Conservation (phyloP, 2,113 vertebrate species). For the Xyrauchen texanus region DNA sequence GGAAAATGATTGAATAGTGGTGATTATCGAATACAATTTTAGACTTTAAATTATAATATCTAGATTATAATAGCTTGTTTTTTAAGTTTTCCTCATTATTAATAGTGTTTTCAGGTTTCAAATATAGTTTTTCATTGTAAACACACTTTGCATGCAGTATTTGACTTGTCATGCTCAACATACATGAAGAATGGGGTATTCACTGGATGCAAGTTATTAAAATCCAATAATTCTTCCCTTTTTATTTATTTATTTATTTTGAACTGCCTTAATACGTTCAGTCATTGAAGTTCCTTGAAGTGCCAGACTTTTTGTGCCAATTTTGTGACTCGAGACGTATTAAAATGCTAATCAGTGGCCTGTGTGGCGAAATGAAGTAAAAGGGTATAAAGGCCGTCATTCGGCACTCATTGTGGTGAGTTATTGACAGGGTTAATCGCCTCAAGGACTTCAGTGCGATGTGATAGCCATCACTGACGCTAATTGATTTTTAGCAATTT, state of each 20-base stretch:
- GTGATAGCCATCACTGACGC: constrained; percentile 71
- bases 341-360: constrained; percentile 55
- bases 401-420: constrained; percentile 54
- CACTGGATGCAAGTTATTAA: neutral
- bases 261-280: constrained; percentile 32
- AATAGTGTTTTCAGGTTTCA: too few relatives aligned
- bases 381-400: neutral
- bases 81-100: too few relatives aligned
- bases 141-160: too few relatives aligned
- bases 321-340: constrained; percentile 37
- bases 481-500: constrained; percentile 77
- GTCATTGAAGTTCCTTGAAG: constrained; percentile 31
- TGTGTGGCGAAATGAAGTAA: constrained; percentile 22
- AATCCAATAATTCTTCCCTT: constrained; percentile 37
- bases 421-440: constrained; percentile 76
- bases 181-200: neutral
- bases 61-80: too few relatives aligned
- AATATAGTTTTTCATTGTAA: too few relatives aligned
- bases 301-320: neutral
- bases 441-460: constrained; percentile 67
- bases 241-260: neutral
- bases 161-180: too few relatives aligned
- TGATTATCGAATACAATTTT: too few relatives aligned
- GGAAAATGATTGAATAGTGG: too few relatives aligned
- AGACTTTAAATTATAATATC: too few relatives aligned